A percentile compares a stretch with the other conserved stretches of the same genome.
Conservation (phyloP, 2,797 vertebrate species). For the Cyclopterus lumpus region DNA sequence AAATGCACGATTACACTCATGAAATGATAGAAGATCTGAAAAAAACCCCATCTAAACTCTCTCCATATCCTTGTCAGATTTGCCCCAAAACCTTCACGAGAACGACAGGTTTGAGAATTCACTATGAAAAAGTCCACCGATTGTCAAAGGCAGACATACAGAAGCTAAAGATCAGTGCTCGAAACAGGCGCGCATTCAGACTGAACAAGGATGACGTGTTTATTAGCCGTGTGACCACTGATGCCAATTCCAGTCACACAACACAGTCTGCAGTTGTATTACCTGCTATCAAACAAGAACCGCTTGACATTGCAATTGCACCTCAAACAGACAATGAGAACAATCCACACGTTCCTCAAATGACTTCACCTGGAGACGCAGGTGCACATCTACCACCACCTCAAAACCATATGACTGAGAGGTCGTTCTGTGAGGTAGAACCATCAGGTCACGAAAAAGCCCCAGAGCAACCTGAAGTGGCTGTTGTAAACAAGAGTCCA, state of each 20-base stretch:
- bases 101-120: constrained; percentile 97
- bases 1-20: constrained; percentile 91
- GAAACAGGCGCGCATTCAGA: constrained; percentile 71
- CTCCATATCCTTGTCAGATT: constrained; percentile 95
- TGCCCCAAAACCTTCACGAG: constrained; percentile 98
- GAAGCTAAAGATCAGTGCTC: constrained; percentile 88
- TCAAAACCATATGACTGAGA: constrained; percentile 65
- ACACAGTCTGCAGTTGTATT: constrained; percentile 22
- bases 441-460: constrained; percentile 33
- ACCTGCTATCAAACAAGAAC: constrained; percentile 77
- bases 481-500: constrained; percentile 51
- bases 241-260: constrained; percentile 29
- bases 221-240: constrained; percentile 20
- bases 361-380: constrained; percentile 38
- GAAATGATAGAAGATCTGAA: constrained; percentile 97
- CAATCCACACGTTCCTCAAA: constrained; percentile 39
- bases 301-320: constrained; percentile 75
- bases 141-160: constrained; percentile 94
- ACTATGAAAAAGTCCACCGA: constrained; percentile 96
- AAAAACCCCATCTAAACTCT: constrained; percentile 93
- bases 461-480: constrained; percentile 43
- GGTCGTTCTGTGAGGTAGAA: constrained; percentile 40
- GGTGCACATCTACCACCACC: constrained; percentile 72
- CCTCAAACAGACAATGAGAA: constrained; percentile 57
- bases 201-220: constrained; percentile 51